Evolutionary conservation across 2,797 vertebrate species (phyloP), one percentile per base, ranked within the genome.

Genomic region (Dendrocincla tyrannina): DNA sequence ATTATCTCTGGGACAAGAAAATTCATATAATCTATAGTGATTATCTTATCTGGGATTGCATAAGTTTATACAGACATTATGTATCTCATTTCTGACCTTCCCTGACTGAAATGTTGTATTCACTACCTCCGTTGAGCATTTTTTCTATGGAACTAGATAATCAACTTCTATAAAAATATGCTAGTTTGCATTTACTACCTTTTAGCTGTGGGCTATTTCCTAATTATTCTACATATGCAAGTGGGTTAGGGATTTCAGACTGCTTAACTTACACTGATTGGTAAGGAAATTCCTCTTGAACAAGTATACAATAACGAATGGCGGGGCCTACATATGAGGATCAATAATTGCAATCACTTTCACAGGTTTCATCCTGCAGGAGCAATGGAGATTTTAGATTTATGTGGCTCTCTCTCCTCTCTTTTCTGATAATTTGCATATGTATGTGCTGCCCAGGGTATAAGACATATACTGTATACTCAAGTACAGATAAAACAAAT

Each of bases 71-170:
- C 12, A 20, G 11, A 37, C 9, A 37, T 60, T 46, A 35, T 35
- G 22, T 0, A 0, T 39, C 28, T 11, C 14, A 53, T 17, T 32
- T 91, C 68, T 68, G 13, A 33, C 19, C 25, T 84, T 5, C 1
- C 9, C 30, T 37, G 20, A 78, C 33, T 10, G 13, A n/a, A 13
- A 46, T 1, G 6, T 11, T 41, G 24, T 17, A 10, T 50, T 90
- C 35, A 68, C 4, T 10, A 49, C 23, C 17, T 64, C 23, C 12
- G 7, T 3, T 35, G 7, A 47, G 16, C 13, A 73, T 60, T 80
- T 68, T 68, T 72, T 66, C 11, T 68, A 7, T 9, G 66, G 25
- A 20, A 64, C 11, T 41, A 11, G 2, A 50, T 47, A 85, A 63
- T 69, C 10, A 23, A 3, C 6, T 79, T 58, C 52, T 19, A 24